Base-by-base conservation (phyloP, 2,888 invertebrate genomes). In the Chironomus tentans region DNA sequence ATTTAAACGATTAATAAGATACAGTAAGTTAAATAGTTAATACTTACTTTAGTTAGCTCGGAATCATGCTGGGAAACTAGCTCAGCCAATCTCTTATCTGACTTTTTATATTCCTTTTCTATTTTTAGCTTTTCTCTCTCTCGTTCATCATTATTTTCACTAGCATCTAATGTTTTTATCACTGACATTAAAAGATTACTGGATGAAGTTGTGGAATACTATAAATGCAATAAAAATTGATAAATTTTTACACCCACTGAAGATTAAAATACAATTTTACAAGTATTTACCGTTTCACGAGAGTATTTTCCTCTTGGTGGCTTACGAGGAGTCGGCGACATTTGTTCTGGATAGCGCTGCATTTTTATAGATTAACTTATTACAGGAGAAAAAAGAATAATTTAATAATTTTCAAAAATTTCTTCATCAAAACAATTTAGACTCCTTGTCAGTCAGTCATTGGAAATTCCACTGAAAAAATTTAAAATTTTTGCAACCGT, bases 71-170 rank as follows among this genome's bases (percentile, higher is more conserved):
- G 88, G 6, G 93, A 92, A 5, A 98, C 94, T 68, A 97, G 86
- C 82, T 94, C 92, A 81, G 97, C 96, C 2, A 98, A 86, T 79
- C 89, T 89, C 77, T 90, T 90, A 85, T 98, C 98, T 82, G 97
- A 95, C 80, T 92, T 90, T 82, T 93, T 93, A 82, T 93, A 98
- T 81, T 97, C 97, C 79, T 93, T 92, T 84, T 98, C 97, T 71
- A 98, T 87, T 82, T 96, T 94, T 0, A 92, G 91, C 81, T 97
- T 95, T 84, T 97, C 97, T 80, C 94, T 91, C 81, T 97, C 94
- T 72, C 94, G 85, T 82, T 98, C 95, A 82, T 96, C 96, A 82
- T 94, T 94, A 4, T 94, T 95, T 83, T 95, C 95, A 85, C 95
- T 95, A 7, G 96, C 93, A 28, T 97, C 97, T 77, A 98, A 85